These are phyloP conservation scores for Pocillopora damicornis DNA, from an alignment of 64 coral and sea anemone genomes.

Conservation along the genomic window DNA sequence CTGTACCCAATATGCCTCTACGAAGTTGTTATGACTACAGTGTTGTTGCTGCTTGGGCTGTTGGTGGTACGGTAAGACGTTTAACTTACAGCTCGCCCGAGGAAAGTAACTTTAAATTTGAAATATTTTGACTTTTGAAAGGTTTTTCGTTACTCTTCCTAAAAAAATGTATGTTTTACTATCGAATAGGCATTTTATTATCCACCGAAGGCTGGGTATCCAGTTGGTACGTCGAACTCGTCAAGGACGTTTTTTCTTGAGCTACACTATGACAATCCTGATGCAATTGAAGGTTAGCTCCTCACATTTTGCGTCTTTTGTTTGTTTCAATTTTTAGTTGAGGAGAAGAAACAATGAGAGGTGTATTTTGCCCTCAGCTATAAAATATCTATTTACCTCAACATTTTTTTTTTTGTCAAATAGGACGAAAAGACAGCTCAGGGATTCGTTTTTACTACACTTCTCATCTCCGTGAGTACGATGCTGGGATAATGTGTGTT, in stretches of 20 bases:
- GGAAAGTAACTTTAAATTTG: too few species aligned
- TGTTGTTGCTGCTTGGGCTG: conserved; percentile 27
- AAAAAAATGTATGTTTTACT: neutral
- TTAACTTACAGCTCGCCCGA: too few species aligned
- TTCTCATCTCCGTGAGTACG: conserved; percentile 8
- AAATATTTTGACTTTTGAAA: too few species aligned
- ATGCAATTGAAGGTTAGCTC: neutral
- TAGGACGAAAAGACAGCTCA: conserved; percentile 36
- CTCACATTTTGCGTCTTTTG: too few species aligned
- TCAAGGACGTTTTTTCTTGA: neutral
- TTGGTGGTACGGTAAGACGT: conserved; percentile 37
- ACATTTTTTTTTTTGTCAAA: neutral
- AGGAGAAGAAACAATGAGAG: too few species aligned
- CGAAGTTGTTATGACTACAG: neutral
- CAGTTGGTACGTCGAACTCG: neutral
- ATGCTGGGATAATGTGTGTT: neutral
- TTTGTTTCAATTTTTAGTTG: too few species aligned
- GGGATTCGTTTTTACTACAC: conserved; percentile 49
- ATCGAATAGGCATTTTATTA: neutral
- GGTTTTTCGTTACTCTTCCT: neutral
- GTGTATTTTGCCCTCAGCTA: too few species aligned
- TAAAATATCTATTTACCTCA: neutral
- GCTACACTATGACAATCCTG: neutral
- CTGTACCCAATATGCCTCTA: conserved; percentile 31
- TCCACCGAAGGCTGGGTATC: neutral